Conservation (phyloP, 2,797 vertebrate species). For the Thunnus albacares region DNA sequence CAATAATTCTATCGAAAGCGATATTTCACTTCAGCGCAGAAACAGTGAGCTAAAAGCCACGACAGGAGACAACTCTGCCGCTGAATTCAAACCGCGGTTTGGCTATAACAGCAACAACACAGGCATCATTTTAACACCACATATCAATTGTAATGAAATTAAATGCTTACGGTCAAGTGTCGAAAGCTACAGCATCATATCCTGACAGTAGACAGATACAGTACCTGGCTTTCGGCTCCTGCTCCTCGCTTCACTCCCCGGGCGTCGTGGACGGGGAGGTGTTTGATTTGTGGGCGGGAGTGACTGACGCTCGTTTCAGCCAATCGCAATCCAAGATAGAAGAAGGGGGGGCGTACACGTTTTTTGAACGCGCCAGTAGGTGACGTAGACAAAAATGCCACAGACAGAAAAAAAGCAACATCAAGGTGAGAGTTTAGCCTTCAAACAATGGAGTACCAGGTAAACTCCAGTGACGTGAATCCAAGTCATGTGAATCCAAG, state of each 20-base stretch:
- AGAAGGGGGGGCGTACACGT: background rate
- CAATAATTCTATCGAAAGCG: constrained; percentile 77
- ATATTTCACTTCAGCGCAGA: constrained; percentile 33
- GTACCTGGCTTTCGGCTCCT: constrained; percentile 7
- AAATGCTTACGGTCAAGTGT: constrained; percentile 66
- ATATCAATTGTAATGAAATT: background rate
- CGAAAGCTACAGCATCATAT: constrained; percentile 61
- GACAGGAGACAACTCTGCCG: constrained; percentile 32
- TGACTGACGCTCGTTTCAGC: constrained; percentile 25
- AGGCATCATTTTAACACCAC: rapidly evolving
- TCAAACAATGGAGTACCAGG: constrained; percentile 17
- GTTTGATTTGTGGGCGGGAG: background rate
- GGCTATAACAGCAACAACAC: background rate
- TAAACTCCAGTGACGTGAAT: background rate
- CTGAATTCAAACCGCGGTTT: constrained; percentile 24
- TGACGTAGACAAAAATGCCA: constrained; percentile 53
- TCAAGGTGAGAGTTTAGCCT: constrained; percentile 40
- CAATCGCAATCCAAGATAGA: constrained; percentile 47
- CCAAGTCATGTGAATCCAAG: background rate
- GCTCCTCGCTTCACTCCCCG: constrained; percentile 39
- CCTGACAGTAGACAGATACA: background rate
- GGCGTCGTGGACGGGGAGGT: constrained; percentile 48
- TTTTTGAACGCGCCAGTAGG: constrained; percentile 28
- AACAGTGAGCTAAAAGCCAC: background rate
- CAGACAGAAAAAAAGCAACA: background rate